Evolutionary conservation across 2,888 invertebrate genomes (phyloP).

Genomic region (Micoletzkya japonica): DNA sequence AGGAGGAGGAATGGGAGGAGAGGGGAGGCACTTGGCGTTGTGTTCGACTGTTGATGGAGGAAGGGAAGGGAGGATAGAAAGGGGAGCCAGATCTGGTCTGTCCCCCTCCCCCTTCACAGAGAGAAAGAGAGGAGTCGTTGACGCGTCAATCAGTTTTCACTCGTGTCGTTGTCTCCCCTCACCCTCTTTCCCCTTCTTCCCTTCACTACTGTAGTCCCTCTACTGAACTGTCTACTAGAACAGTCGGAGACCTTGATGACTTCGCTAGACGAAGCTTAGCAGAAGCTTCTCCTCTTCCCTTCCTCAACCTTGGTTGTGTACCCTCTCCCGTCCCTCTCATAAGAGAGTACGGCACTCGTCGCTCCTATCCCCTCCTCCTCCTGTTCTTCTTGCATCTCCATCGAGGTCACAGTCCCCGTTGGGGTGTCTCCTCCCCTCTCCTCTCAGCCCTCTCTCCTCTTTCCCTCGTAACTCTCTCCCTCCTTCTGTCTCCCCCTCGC

Average conservation of each 20-base stretch:
- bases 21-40: neutral
- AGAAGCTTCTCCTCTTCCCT: too few species aligned
- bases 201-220: neutral
- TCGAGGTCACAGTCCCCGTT: neutral
- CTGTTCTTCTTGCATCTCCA: neutral
- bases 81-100: neutral
- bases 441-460: neutral
- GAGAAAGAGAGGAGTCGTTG: constrained; percentile 13
- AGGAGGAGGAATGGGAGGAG: neutral
- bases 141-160: neutral
- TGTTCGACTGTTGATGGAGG: neutral
- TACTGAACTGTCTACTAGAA: neutral
- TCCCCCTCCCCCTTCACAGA: constrained; percentile 3
- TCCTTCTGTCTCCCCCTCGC: neutral
- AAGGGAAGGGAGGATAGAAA: neutral
- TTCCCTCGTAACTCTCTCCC: neutral
- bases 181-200: constrained; percentile 9
- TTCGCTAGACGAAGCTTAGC: too few species aligned
- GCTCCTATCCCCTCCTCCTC: neutral
- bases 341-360: too few species aligned
- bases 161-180: neutral
- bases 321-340: neutral
- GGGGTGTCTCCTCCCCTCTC: neutral
- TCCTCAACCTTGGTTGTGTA: neutral
- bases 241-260: too few species aligned